A percentile compares a stretch with the other conserved stretches of the same genome.
These are phyloP conservation scores for Hemicentrotus pulcherrimus DNA, from an alignment of 35 echinoderm and acorn worm species.

Conservation along the genomic window DNA sequence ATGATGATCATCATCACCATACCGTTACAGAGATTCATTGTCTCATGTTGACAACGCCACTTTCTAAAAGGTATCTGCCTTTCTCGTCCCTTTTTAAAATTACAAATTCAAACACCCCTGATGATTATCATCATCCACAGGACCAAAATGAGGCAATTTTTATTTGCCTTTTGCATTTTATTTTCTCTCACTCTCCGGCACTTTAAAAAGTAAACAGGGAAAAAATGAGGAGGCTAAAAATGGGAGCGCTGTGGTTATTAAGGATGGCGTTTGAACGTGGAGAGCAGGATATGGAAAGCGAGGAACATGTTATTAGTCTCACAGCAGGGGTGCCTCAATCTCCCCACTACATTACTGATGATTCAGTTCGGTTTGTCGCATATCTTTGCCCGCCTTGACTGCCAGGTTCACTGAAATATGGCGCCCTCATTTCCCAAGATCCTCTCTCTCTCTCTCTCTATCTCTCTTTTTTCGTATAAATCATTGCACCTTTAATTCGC, in stretches of 20 bases:
- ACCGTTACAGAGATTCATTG: neutral
- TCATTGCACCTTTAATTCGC: no score
- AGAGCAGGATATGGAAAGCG: neutral
- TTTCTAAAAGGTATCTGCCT: constrained; percentile 16
- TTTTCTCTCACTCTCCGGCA: neutral
- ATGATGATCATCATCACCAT: neutral
- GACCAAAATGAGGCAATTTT: neutral
- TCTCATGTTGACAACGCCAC: constrained; percentile 5
- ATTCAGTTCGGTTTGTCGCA: neutral
- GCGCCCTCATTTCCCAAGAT: neutral
- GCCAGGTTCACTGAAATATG: neutral
- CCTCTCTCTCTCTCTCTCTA: neutral
- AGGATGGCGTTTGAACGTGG: neutral
- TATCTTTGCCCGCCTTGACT: neutral
- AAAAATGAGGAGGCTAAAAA: neutral
- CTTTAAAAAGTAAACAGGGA: constrained; percentile 13
- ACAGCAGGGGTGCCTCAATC: neutral
- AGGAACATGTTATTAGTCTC: constrained; percentile 36
- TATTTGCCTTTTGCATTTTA: neutral
- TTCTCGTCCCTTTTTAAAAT: neutral
- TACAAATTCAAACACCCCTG: constrained; percentile 17
- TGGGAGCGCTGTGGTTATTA: neutral
- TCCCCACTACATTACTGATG: neutral
- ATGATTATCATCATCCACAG: neutral
- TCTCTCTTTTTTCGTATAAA: neutral